These are phyloP conservation scores for Zenarchopterus dispar DNA, from an alignment of 2,797 vertebrate genomes.

Conservation along the genomic window DNA sequence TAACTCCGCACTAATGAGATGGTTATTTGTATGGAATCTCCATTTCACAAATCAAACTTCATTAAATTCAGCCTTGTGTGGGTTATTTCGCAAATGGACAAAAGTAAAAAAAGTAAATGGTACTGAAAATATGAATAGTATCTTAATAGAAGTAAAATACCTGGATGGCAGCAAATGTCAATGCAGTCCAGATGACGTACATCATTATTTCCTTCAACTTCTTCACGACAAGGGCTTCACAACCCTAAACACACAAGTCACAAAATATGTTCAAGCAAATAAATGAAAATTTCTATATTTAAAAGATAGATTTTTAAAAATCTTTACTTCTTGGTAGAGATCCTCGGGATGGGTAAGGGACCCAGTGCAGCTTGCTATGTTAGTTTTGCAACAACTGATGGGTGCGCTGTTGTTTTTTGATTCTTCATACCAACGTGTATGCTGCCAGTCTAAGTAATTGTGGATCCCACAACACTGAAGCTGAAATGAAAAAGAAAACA, in stretches of 20 bases:
- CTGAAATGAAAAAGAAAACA: constrained; percentile 62
- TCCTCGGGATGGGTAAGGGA: constrained; percentile 86
- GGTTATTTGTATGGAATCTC: too few species aligned
- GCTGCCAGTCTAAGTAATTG: constrained; percentile 94
- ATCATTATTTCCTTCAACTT: constrained; percentile 98
- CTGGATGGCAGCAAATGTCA: constrained; percentile 95
- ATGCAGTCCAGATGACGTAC: constrained; percentile 94
- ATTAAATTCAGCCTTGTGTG: too few species aligned
- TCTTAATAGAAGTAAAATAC: constrained; percentile 69
- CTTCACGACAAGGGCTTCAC: constrained; percentile 93
- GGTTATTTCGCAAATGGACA: too few species aligned
- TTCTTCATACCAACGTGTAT: constrained; percentile 92
- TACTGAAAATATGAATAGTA: not conserved
- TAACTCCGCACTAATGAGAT: too few species aligned
- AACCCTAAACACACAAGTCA: constrained; percentile 82
- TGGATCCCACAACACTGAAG: constrained; percentile 94
- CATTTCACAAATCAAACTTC: too few species aligned
- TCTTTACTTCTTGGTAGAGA: constrained; percentile 90
- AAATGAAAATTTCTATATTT: constrained; percentile 3
- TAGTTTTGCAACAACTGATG: constrained; percentile 91
- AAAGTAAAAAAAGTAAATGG: too few species aligned
- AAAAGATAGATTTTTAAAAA: not conserved
- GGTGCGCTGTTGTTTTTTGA: constrained; percentile 95
- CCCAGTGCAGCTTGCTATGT: constrained; percentile 87
- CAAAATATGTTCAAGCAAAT: constrained; percentile 64